Evolutionary conservation across 2,888 invertebrate species (phyloP).

Genomic region (Tuta absoluta): DNA sequence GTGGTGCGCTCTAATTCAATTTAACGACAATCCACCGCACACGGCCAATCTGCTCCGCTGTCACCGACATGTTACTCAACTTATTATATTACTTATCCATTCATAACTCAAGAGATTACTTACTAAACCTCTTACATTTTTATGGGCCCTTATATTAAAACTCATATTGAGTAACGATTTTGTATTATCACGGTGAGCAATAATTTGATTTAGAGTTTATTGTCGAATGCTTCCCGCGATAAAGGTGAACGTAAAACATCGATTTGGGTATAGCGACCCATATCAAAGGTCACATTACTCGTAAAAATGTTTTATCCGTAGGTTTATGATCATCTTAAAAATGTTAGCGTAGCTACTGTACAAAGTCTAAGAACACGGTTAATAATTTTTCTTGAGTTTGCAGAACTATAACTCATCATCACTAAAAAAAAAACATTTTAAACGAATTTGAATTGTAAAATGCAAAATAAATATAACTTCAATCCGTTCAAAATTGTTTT

Average conservation of each 20-base stretch:
- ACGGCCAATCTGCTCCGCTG: conserved; percentile 55
- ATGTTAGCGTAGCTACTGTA: not conserved
- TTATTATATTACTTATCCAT: conserved; percentile 46
- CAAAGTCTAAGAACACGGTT: conserved; percentile 7
- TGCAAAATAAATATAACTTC: too few species aligned
- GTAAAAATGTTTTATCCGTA: conserved; percentile 41
- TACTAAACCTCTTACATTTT: conserved; percentile 33
- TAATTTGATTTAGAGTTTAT: conserved; percentile 51
- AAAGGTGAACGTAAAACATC: conserved; percentile 41
- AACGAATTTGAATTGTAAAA: too few species aligned
- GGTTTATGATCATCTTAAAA: conserved; percentile 8
- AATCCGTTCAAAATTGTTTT: too few species aligned
- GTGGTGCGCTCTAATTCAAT: conserved; percentile 77
- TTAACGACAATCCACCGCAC: conserved; percentile 73
- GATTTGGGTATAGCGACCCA: conserved; percentile 44
- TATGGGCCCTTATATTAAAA: conserved; percentile 49
- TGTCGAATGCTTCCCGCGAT: conserved; percentile 42
- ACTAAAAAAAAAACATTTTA: too few species aligned
- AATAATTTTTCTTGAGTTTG: too few species aligned
- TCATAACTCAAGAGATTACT: conserved; percentile 48
- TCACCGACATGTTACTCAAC: conserved; percentile 58
- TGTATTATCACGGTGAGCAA: conserved; percentile 40
- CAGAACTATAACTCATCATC: too few species aligned
- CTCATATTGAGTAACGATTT: conserved; percentile 44
- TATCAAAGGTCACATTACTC: conserved; percentile 49